Evolutionary conservation across 1,140 invertebrate species (phyloP), one percentile per base, ranked within the genome.

Genomic region (Rhyacophila brunnea): DNA sequence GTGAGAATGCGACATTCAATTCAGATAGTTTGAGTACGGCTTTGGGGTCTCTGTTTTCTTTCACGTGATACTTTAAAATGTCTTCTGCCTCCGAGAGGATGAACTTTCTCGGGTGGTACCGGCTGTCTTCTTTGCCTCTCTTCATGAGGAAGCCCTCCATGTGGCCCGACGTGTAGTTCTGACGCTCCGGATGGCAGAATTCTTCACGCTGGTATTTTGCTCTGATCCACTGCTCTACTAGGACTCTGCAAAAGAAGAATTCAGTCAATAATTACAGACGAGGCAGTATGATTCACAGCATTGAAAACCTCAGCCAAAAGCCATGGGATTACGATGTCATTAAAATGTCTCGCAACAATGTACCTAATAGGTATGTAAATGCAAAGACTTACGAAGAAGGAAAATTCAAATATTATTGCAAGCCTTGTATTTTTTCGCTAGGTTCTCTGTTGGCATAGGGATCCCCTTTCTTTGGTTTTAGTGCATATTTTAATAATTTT

Each of bases 71-170:
- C 60, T 86, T 87, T 9, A 94, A 74, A 18, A 86, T 90, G 69
- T 92, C 90, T 52, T 91, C 88, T 15, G 84, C 79, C 78, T 92
- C 88, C 36, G 80, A 85, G 17, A 96, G 74, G 28, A 92, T 81
- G 82, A 95, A 96, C 73, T 90, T 91, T 65, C 93, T 80, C 6
- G 85, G 84, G 68, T 91, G 85, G 76, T 91, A 93, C 58, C 85
- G 82, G 58, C 85, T 87, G 71, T 93, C 91, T 71, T 94, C 91
- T 77, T 92, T 91, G 0, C 92, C 92, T 58, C 88, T 80, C 75
- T 96, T 96, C 88, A 91, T 92, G 42, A 96, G 76, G 71, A 88
- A 89, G 1, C 91, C 91, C 74, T 92, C 89, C 85, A 93, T 91
- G 28, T 83, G 80, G 11, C 89, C 87, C 20, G 82, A 87, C 7